Evolutionary conservation across 2,797 vertebrate species (phyloP).

Genomic region (Saxicola maurus): DNA sequence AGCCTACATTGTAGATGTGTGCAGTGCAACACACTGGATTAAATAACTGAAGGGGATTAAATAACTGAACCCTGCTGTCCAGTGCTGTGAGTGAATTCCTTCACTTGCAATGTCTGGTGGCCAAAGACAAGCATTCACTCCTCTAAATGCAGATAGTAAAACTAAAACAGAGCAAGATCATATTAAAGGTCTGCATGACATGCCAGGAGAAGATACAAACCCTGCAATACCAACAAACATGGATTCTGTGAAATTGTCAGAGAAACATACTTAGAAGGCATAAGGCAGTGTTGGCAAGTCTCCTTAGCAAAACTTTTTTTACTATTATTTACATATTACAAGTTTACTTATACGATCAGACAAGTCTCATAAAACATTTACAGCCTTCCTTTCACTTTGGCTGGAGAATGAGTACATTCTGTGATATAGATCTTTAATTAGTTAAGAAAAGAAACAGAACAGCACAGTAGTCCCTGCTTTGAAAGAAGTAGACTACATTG

Average conservation of each 20-base stretch:
- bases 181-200: neutral
- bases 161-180: neutral
- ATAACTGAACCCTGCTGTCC: neutral
- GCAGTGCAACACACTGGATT: too few species aligned
- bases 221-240: neutral
- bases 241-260: neutral
- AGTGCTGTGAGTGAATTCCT: neutral
- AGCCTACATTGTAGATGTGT: neutral
- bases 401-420: neutral
- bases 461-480: neutral
- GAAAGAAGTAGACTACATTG: neutral
- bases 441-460: neutral
- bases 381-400: neutral
- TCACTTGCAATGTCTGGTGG: neutral
- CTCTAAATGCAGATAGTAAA: neutral
- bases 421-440: neutral
- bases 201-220: neutral
- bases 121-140: neutral
- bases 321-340: neutral
- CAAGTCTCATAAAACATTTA: neutral
- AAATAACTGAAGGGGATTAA: neutral
- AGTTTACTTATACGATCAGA: neutral
- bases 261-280: neutral
- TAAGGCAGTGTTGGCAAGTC: neutral
- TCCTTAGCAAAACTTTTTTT: neutral